Conservation (phyloP, 2,888 invertebrate species). For the Lasioglossum morio region DNA sequence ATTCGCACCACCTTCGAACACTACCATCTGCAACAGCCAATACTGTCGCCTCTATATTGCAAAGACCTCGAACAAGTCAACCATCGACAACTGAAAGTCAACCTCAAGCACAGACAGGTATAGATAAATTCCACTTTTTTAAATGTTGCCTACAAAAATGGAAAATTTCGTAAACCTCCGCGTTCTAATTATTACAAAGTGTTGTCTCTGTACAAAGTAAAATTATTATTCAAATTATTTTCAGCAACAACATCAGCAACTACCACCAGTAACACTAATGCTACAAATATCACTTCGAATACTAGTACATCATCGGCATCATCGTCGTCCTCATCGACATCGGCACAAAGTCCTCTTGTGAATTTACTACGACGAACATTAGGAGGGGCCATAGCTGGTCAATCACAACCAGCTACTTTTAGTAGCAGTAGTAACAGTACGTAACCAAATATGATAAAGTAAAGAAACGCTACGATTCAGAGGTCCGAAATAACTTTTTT, state of each 20-base stretch:
- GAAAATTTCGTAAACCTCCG: no score
- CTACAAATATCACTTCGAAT: slow-evolving; percentile 49
- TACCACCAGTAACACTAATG: slow-evolving; percentile 54
- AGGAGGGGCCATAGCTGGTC: slow-evolving; percentile 21
- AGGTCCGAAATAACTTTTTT: neutral
- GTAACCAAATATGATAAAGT: slow-evolving; percentile 15
- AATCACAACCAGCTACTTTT: slow-evolving; percentile 29
- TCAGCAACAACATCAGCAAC: slow-evolving; percentile 70
- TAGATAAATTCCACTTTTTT: neutral
- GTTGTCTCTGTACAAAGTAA: neutral
- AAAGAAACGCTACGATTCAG: neutral
- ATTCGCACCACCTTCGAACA: slow-evolving; percentile 88
- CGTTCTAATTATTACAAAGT: neutral
- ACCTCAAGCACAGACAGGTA: slow-evolving; percentile 74
- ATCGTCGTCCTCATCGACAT: slow-evolving; percentile 25
- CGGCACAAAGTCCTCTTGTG: slow-evolving; percentile 44
- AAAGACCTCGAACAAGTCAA: slow-evolving; percentile 73
- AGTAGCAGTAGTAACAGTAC: slow-evolving; percentile 40
- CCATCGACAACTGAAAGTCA: slow-evolving; percentile 85
- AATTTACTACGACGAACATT: slow-evolving; percentile 51
- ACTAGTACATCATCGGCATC: slow-evolving; percentile 6
- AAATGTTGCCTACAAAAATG: no score
- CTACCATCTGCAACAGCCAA: slow-evolving; percentile 64
- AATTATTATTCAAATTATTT: slow-evolving; percentile 15
- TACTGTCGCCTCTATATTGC: slow-evolving; percentile 71